Evolutionary conservation across 2,113 vertebrate species (phyloP), one percentile per base, ranked within the genome.

Genomic region (Megaceryle torquata): DNA sequence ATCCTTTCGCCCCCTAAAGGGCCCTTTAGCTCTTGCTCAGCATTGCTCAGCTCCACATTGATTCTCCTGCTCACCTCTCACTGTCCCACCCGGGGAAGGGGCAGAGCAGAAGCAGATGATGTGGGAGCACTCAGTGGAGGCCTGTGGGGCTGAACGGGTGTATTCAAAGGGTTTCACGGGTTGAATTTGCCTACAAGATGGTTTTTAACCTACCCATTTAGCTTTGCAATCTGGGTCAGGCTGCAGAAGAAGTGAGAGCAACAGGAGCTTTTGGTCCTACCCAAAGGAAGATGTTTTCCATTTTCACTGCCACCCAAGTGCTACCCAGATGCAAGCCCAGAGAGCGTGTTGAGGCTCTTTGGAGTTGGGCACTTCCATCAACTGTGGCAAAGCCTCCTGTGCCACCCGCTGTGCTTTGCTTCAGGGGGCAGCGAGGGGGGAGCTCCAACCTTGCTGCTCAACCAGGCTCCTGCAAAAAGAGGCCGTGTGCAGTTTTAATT

Each of bases 21-120:
- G 17, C 26, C 51, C 26, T 53, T 28, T 28, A 28, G 26, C 25
- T 53, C 25, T 53, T 53, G 24, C 13, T 53, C 51, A 53, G 51
- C 51, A 53, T 26, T 53, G 25, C 13, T 15, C 21, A 51, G 57
- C n/a, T 17, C 19, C 35, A 61, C 15, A 1, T 1, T 1, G 26
- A n/a, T 63, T 24, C 16, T 60, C 1, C 1, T 22, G 39, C 76
- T 33, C 35, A 11, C 4, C 25, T 48, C 44, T 44, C 39, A 5
- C 0, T 0, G 12, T 16, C 46, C 59, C 20, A 5, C 15, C 59
- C 0, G 15, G 9, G 6, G 13, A n/a, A 6, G 25, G 14, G 25
- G 56, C 3, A 2, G 77, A 44, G 43, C 70, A 64, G 78, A 15
- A 33, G 5, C 0, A 2, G 13, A 1, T 5, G 37, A 41, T 13